Evolutionary conservation across 2,888 invertebrate genomes (phyloP).

Genomic region (Orthosia gothica): DNA sequence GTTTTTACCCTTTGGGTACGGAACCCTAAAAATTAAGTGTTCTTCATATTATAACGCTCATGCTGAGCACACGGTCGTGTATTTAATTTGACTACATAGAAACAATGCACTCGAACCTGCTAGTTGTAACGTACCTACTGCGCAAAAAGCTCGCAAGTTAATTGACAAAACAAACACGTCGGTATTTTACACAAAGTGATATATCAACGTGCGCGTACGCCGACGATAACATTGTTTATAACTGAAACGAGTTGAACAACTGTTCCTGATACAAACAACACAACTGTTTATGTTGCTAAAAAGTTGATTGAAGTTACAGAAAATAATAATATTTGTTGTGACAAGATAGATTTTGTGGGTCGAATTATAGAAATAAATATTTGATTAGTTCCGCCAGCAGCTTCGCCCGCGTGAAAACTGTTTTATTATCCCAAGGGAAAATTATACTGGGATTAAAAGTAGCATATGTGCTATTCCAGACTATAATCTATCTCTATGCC

Average conservation of each 20-base stretch:
- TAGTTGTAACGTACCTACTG: slow-evolving; percentile 14
- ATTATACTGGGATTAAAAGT: too few relatives aligned
- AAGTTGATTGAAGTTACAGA: neutral
- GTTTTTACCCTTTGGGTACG: too few relatives aligned
- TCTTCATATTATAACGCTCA: too few relatives aligned
- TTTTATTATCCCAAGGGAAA: too few relatives aligned
- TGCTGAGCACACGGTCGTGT: too few relatives aligned
- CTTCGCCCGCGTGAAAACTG: too few relatives aligned
- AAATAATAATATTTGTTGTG: neutral
- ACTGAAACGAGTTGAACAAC: slow-evolving; percentile 17
- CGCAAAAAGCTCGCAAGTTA: slow-evolving; percentile 40
- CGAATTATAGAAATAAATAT: too few relatives aligned
- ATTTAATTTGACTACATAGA: too few relatives aligned
- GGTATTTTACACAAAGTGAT: slow-evolving; percentile 32
- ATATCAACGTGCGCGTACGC: slow-evolving; percentile 37
- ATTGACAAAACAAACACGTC: slow-evolving; percentile 49
- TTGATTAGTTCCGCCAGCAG: too few relatives aligned
- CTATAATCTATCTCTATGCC: too few relatives aligned
- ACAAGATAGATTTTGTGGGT: neutral
- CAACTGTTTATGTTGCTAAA: slow-evolving; percentile 22
- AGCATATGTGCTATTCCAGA: too few relatives aligned
- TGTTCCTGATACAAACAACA: slow-evolving; percentile 9
- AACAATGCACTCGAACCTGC: neutral
- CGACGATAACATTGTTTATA: slow-evolving; percentile 60
- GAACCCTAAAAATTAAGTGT: too few relatives aligned